phyloP scores from a whole-genome alignment of 2,888 invertebrate species.

The Stomorhina lunata region DNA sequence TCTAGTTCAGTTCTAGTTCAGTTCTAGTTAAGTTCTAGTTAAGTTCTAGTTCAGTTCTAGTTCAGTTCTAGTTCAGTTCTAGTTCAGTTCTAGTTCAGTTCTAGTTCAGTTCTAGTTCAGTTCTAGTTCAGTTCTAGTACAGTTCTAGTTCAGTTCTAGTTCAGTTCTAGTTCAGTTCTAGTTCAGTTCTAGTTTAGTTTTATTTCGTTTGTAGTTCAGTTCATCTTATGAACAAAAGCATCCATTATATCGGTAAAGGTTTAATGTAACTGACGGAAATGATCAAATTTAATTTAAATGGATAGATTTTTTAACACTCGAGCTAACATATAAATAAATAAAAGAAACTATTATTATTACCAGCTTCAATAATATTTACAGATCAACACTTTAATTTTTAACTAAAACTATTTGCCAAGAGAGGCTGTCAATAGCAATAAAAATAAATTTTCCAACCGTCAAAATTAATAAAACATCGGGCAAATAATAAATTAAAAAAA shows the following conservation, averaged over 20 bases:
- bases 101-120: too few species aligned
- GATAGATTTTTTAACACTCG: slow-evolving; percentile 25
- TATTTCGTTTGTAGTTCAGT: too few species aligned
- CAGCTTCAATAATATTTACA: neutral
- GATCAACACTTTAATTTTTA: too few species aligned
- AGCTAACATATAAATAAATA: neutral
- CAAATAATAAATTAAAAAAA: neutral
- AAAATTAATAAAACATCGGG: neutral
- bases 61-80: too few species aligned
- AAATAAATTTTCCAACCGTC: neutral
- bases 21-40: too few species aligned
- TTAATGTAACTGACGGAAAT: slow-evolving; percentile 60
- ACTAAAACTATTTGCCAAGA: slow-evolving; percentile 3
- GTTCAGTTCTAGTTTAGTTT: too few species aligned
- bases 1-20: too few species aligned
- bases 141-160: too few species aligned
- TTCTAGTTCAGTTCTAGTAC: too few species aligned
- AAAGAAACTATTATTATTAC: neutral
- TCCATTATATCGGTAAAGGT: slow-evolving; percentile 15
- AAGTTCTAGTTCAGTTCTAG: too few species aligned
- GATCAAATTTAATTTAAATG: slow-evolving; percentile 41
- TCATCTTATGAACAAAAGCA: neutral
- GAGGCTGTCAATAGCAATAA: slow-evolving; percentile 41
- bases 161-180: too few species aligned
- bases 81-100: too few species aligned